Percentiles rank a stretch among this genome's conserved stretches.
These are phyloP conservation scores for Amphiprion percula DNA, from an alignment of 2,113 vertebrate species.

Conservation along the genomic window DNA sequence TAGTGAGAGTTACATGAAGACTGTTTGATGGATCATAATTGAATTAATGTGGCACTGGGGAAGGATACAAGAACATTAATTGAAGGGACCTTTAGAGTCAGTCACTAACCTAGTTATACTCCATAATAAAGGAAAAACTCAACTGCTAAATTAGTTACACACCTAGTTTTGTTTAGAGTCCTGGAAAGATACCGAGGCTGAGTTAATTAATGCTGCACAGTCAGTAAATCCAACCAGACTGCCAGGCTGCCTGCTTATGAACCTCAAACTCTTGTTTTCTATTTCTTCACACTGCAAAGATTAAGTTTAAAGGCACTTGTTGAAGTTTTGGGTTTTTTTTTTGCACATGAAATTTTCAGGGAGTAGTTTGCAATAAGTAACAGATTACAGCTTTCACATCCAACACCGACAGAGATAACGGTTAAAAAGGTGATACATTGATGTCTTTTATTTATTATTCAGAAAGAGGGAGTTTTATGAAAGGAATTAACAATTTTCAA, in stretches of 20 bases:
- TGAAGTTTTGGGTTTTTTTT: no score
- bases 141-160: neutral
- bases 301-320: neutral
- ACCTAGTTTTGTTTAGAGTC: neutral
- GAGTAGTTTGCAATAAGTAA: slow-evolving; percentile 1
- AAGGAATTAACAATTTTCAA: neutral
- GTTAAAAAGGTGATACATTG: neutral
- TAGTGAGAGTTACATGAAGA: neutral
- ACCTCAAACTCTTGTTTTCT: neutral
- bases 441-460: no score
- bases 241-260: neutral
- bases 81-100: neutral
- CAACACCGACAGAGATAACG: neutral
- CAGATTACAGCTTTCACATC: neutral
- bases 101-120: neutral
- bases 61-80: neutral
- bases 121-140: neutral
- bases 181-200: neutral
- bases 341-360: neutral
- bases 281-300: neutral
- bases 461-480: no score
- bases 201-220: neutral
- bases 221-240: neutral
- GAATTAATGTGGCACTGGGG: no score
- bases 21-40: no score